phyloP scores from a whole-genome alignment of 2,797 vertebrate genomes.

The Apodemus agrarius region DNA sequence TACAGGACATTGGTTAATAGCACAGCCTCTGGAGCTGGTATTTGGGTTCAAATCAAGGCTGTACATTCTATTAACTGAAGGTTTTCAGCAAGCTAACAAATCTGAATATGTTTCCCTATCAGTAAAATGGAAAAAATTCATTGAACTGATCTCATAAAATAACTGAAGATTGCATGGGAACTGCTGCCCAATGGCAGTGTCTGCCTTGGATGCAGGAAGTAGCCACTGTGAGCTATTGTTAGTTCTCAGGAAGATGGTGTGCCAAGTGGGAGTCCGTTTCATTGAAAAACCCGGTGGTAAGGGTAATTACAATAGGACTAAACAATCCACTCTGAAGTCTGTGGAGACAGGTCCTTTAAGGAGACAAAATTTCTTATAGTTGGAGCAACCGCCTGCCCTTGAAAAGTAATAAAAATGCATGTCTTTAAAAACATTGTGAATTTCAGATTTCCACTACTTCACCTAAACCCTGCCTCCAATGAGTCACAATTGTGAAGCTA shows the following conservation, averaged over 20 bases:
- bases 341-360: background rate
- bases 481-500: constrained; percentile 56
- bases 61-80: constrained; percentile 16
- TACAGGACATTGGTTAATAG: constrained; percentile 41
- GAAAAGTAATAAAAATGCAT: constrained; percentile 64
- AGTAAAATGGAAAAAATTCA: constrained; percentile 26
- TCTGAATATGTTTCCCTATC: constrained; percentile 42
- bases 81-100: constrained; percentile 1
- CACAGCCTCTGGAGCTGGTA: background rate
- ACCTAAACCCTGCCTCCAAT: constrained; percentile 33
- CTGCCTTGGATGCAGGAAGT: background rate
- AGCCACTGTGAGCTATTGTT: background rate
- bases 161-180: constrained; percentile 23
- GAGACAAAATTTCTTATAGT: constrained; percentile 46
- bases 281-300: constrained; percentile 37
- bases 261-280: constrained; percentile 9
- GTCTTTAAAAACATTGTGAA: constrained; percentile 69
- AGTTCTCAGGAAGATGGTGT: constrained; percentile 51
- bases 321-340: constrained; percentile 47
- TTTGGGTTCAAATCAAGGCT: constrained; percentile 56
- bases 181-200: background rate
- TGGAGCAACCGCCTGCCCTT: constrained; percentile 49
- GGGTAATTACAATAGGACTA: constrained; percentile 40
- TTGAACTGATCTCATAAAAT: background rate
- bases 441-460: constrained; percentile 70